A percentile compares a stretch with the other conserved stretches of the same genome.
Conservation (phyloP, 2,888 invertebrate genomes). For the Anthoptus insignis region DNA sequence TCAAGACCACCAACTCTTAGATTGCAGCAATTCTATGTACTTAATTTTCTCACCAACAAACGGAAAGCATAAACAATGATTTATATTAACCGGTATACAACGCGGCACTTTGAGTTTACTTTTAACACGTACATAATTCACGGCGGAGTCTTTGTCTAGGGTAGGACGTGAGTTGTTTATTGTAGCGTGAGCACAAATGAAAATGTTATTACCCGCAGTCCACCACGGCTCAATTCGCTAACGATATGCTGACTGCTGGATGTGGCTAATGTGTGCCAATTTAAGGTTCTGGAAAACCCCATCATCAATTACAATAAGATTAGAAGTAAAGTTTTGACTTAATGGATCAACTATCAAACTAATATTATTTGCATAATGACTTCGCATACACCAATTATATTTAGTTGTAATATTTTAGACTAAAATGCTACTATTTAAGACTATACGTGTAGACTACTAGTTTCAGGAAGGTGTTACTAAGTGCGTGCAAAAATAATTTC, state of each 20-base stretch:
- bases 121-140: slow-evolving; percentile 87
- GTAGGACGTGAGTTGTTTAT: slow-evolving; percentile 86
- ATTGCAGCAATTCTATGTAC: slow-evolving; percentile 79
- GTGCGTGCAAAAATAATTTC: too few relatives aligned
- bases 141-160: slow-evolving; percentile 85
- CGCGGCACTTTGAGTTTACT: slow-evolving; percentile 86
- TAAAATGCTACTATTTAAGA: too few relatives aligned
- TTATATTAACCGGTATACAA: slow-evolving; percentile 86
- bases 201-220: slow-evolving; percentile 84
- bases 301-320: too few relatives aligned
- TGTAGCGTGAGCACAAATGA: slow-evolving; percentile 85
- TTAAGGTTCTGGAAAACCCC: too few relatives aligned
- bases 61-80: slow-evolving; percentile 88
- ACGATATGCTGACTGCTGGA: slow-evolving; percentile 18
- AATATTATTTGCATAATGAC: too few relatives aligned
- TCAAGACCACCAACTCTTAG: slow-evolving; percentile 64
- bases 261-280: background rate
- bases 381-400: too few relatives aligned
- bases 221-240: slow-evolving; percentile 53
- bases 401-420: too few relatives aligned
- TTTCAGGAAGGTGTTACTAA: too few relatives aligned
- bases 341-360: too few relatives aligned
- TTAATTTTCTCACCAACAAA: slow-evolving; percentile 83
- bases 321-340: too few relatives aligned
- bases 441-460: too few relatives aligned